Conservation (phyloP, 2,797 vertebrate genomes). For the Halcyon leucocephala region DNA sequence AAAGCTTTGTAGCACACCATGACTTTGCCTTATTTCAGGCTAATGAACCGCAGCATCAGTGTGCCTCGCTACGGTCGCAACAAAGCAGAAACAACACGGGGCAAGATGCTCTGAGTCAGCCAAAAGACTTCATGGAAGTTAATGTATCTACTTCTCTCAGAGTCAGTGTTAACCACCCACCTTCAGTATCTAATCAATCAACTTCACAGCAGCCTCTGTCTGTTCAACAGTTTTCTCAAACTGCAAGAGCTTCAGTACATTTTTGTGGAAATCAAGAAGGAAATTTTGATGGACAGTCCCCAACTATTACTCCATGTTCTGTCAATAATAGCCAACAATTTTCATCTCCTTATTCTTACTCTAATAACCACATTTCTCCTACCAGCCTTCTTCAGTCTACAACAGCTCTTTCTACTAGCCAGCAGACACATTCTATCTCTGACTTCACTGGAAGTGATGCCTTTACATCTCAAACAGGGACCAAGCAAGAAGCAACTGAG, state of each 20-base stretch:
- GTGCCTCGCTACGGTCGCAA: slow-evolving; percentile 78
- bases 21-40: slow-evolving; percentile 92
- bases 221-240: slow-evolving; percentile 85
- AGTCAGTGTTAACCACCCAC: slow-evolving; percentile 80
- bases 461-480: slow-evolving; percentile 85
- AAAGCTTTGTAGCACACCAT: slow-evolving; percentile 88
- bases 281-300: slow-evolving; percentile 81
- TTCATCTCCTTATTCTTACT: slow-evolving; percentile 91
- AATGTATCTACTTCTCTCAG: slow-evolving; percentile 79
- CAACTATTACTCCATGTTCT: slow-evolving; percentile 87
- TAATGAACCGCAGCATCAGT: slow-evolving; percentile 83
- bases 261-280: slow-evolving; percentile 84
- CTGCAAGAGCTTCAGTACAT: slow-evolving; percentile 81
- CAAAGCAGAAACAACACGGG: slow-evolving; percentile 80
- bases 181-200: slow-evolving; percentile 82
- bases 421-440: slow-evolving; percentile 82
- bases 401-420: slow-evolving; percentile 76
- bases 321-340: slow-evolving; percentile 83
- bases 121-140: slow-evolving; percentile 88
- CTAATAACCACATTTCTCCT: slow-evolving; percentile 85
- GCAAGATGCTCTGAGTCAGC: slow-evolving; percentile 80
- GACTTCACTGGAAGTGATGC: slow-evolving; percentile 86
- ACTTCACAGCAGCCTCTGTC: slow-evolving; percentile 81
- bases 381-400: slow-evolving; percentile 86
- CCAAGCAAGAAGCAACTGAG: slow-evolving; percentile 84